Evolutionary conservation across 1,140 invertebrate species (phyloP).

Genomic region (Zaprionus gabonicus): DNA sequence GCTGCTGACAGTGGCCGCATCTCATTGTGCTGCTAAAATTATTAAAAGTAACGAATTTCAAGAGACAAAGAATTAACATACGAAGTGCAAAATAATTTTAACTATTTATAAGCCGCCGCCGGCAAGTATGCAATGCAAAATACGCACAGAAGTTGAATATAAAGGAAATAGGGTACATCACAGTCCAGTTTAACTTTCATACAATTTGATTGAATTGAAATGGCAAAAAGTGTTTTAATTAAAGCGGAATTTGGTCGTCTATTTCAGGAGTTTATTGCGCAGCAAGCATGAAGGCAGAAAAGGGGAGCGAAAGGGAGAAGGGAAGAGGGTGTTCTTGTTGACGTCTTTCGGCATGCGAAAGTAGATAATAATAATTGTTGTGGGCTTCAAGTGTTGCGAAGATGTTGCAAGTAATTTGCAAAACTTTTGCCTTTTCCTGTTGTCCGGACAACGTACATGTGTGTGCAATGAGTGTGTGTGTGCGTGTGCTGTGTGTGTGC

Average conservation of each 20-base stretch:
- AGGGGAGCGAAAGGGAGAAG: not conserved
- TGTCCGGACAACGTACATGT: constrained; percentile 13
- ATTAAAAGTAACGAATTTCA: too few relatives aligned
- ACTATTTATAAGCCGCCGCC: too few relatives aligned
- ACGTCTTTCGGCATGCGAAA: constrained; percentile 25
- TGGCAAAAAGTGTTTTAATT: constrained; percentile 52
- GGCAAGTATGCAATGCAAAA: too few relatives aligned
- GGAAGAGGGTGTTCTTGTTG: constrained; percentile 2
- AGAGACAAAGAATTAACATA: too few relatives aligned
- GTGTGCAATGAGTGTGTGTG: not conserved
- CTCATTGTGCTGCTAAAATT: too few relatives aligned
- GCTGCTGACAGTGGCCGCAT: too few relatives aligned
- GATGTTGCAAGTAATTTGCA: constrained; percentile 54
- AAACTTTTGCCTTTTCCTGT: constrained; percentile 26
- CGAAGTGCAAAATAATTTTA: too few relatives aligned
- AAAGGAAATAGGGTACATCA: too few relatives aligned
- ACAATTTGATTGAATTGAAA: constrained; percentile 42
- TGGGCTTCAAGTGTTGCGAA: constrained; percentile 38
- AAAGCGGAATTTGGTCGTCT: constrained; percentile 31
- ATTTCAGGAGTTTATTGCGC: constrained; percentile 8
- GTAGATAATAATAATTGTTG: constrained; percentile 49
- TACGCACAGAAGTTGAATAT: too few relatives aligned
- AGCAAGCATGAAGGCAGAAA: too few relatives aligned
- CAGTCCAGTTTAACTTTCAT: constrained; percentile 28
- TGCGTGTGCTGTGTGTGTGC: not conserved